Percentiles rank a stretch among this genome's conserved stretches.
Evolutionary conservation across 2,113 vertebrate genomes (phyloP).

Genomic region (Heterotis niloticus): DNA sequence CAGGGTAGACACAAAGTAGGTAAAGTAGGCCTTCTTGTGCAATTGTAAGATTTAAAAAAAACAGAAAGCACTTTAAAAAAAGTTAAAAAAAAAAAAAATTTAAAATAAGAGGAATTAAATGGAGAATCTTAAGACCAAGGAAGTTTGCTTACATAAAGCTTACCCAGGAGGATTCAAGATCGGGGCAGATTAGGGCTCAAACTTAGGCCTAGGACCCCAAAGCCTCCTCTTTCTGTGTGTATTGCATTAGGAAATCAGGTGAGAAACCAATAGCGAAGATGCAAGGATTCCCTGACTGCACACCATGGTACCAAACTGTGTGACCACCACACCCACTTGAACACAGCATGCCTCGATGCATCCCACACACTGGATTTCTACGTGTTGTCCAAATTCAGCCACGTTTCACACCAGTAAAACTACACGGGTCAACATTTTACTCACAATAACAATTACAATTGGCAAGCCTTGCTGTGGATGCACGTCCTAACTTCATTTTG

Average conservation of each 20-base stretch:
- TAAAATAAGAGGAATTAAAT: neutral
- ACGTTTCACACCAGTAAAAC: no score
- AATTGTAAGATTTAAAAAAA: slow-evolving; percentile 1
- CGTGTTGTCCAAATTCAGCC: no score
- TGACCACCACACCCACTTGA: no score
- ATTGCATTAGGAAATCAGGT: neutral
- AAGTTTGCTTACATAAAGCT: slow-evolving; percentile 20
- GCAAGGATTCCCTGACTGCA: neutral
- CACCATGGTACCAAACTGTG: neutral
- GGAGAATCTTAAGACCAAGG: neutral
- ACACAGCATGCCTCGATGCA: no score
- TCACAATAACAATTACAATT: no score
- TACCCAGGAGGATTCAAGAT: slow-evolving; percentile 7
- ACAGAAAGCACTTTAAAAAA: neutral
- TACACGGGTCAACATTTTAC: no score
- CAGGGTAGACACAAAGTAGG: neutral
- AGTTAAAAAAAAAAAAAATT: slow-evolving; percentile 4
- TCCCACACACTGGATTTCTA: no score
- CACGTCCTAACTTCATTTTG: no score
- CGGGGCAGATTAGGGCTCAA: neutral
- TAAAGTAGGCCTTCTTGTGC: neutral
- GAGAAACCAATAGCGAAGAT: neutral
- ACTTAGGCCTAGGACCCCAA: neutral
- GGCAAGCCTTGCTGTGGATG: no score
- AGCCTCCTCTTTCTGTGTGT: neutral